phyloP scores from a whole-genome alignment of 2,888 invertebrate species.

The Leistus spinibarbis region DNA sequence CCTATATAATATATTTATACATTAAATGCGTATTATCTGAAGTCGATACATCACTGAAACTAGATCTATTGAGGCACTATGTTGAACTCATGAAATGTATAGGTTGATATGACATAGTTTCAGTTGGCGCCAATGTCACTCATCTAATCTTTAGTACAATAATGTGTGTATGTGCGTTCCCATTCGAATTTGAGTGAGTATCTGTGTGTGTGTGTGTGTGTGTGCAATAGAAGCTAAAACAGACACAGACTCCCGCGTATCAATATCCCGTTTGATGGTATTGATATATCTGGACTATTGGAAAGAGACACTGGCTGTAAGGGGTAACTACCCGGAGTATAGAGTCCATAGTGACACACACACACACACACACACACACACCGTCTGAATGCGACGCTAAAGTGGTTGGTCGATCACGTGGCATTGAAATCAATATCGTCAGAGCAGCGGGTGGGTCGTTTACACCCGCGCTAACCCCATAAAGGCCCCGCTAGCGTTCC shows the following conservation, averaged over 20 bases:
- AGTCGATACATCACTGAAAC: too few relatives aligned
- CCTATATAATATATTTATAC: too few relatives aligned
- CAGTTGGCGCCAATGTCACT: background rate
- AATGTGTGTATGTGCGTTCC: background rate
- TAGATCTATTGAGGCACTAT: too few relatives aligned
- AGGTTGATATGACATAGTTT: background rate
- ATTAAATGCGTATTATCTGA: too few relatives aligned
- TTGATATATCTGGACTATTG: background rate
- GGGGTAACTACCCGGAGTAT: background rate
- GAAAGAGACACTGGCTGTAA: background rate
- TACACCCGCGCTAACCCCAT: background rate
- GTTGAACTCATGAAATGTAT: background rate
- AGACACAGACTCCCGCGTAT: background rate
- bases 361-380: background rate
- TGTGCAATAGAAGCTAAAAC: background rate
- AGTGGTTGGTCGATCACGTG: conserved; percentile 2
- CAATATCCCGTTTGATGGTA: background rate
- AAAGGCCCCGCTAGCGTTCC: background rate
- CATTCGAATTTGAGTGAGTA: background rate
- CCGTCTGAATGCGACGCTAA: background rate
- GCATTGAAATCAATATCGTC: conserved; percentile 2
- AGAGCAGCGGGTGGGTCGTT: background rate
- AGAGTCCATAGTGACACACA: background rate
- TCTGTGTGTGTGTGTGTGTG: background rate
- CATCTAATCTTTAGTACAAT: background rate